Evolutionary conservation across 2,113 vertebrate genomes (phyloP), one percentile per base, ranked within the genome.

Genomic region (Meriones unguiculatus): DNA sequence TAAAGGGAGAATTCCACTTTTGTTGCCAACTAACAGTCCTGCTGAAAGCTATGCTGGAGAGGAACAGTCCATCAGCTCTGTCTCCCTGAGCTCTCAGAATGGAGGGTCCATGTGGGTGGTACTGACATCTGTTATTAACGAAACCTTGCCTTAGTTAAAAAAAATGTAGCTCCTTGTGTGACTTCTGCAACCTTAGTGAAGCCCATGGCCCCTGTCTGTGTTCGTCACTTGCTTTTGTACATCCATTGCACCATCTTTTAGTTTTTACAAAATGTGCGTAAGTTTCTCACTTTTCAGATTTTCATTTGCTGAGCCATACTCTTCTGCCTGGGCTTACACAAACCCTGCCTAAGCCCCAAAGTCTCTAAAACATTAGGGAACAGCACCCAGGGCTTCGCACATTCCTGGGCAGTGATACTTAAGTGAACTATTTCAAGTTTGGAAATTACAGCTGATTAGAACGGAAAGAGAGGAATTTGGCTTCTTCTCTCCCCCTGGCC

Each of bases 71-170:
- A 50, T 70, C 18, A 3, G 54, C 17, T 32, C 3, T 35, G 24
- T 14, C n/a, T 64, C 81, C 69, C 67, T 81, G 73, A 81, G n/a
- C 18, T 65, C 50, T 72, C 32, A 2, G 13, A 81, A 52, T 2
- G 87, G n/a, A 95, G 62, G 78, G 9, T 67, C 46, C 65, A 28
- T 30, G 62, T 76, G 69, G 81, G 67, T 30, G 67, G 54, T 22
- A 10, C 1, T 93, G 80, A 64, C n/a, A 82, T 14, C 28, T 2
- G 28, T 89, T 54, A 25, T 17, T 77, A 76, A 87, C n/a, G 41
- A 95, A 94, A 93, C 38, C 65, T 62, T 97, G 90, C 88, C 80
- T 89, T 50, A 32, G 24, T 87, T 81, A 18, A 3, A 89, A 94
- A 91, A 38, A 91, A 69, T 30, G 50, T 1, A 80, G 64, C 17